Conservation (phyloP, 2,888 invertebrate species). For the Epistrophe grossulariae region DNA sequence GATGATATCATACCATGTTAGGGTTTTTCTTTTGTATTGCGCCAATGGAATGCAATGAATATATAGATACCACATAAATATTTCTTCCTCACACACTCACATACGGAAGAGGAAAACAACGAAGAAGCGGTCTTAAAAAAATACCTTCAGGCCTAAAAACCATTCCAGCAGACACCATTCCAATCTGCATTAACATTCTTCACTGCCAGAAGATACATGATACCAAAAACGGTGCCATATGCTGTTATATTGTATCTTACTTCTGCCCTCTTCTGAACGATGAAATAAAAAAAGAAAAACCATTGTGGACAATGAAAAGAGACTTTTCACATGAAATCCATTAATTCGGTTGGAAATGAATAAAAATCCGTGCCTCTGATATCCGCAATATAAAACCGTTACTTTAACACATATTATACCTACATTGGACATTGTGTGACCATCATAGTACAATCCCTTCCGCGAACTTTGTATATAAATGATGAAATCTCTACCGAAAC, state of each 20-base stretch:
- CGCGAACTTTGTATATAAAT: not conserved
- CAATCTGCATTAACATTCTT: conserved; percentile 60
- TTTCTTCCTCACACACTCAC: conserved; percentile 24
- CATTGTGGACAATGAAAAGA: conserved; percentile 45
- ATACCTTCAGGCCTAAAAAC: conserved; percentile 42
- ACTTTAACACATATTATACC: conserved; percentile 44
- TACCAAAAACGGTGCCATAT: conserved; percentile 59
- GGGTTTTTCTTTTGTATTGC: conserved; percentile 10
- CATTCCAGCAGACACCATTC: conserved; percentile 38
- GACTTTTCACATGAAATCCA: conserved; percentile 65
- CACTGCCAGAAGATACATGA: conserved; percentile 57
- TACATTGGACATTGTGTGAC: conserved; percentile 17
- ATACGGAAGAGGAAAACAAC: conserved; percentile 37
- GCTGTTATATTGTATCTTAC: not conserved
- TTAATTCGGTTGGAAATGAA: conserved; percentile 72
- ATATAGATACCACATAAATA: conserved; percentile 17
- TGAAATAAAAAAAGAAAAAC: not conserved
- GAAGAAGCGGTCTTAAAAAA: conserved; percentile 35
- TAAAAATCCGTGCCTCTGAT: conserved; percentile 71
- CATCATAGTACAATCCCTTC: conserved; percentile 33
- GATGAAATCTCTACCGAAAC: conserved; percentile 44
- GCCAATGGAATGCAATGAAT: conserved; percentile 36
- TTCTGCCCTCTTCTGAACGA: not conserved
- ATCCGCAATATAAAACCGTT: conserved; percentile 64
- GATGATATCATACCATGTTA: conserved; percentile 14